These are phyloP conservation scores for Anthopleura xanthogrammica DNA, from an alignment of 92 coral and sea anemone genomes.

Conservation along the genomic window DNA sequence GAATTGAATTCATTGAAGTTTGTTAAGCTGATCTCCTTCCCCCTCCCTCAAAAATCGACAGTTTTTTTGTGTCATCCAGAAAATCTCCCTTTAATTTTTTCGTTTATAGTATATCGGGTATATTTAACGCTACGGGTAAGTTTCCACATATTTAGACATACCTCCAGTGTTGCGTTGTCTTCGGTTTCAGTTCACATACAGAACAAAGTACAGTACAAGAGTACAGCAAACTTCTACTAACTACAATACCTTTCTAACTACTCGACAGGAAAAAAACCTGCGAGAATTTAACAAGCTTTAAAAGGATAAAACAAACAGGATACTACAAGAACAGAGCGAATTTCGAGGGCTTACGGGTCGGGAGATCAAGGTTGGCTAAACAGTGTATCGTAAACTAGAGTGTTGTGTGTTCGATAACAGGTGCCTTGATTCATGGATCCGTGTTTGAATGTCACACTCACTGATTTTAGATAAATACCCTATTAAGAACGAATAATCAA, in stretches of 20 bases:
- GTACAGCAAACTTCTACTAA: neutral
- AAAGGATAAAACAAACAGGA: neutral
- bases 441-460: neutral
- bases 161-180: constrained; percentile 23
- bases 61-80: too few relatives aligned
- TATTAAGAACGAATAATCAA: neutral
- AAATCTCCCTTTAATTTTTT: too few relatives aligned
- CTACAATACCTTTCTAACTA: neutral
- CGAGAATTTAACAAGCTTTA: neutral
- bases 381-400: neutral
- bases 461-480: neutral
- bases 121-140: neutral
- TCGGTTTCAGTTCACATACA: neutral
- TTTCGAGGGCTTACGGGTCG: neutral
- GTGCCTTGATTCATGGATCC: neutral
- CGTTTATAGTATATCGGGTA: too few relatives aligned
- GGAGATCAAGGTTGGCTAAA: neutral
- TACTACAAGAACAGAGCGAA: neutral
- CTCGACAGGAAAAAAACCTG: neutral
- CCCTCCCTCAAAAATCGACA: too few relatives aligned
- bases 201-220: neutral
- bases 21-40: too few relatives aligned
- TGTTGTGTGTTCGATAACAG: neutral
- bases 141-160: neutral
- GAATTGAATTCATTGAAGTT: too few relatives aligned